Conservation (phyloP, 2,797 vertebrate species). For the Sebastolobus alascanus region DNA sequence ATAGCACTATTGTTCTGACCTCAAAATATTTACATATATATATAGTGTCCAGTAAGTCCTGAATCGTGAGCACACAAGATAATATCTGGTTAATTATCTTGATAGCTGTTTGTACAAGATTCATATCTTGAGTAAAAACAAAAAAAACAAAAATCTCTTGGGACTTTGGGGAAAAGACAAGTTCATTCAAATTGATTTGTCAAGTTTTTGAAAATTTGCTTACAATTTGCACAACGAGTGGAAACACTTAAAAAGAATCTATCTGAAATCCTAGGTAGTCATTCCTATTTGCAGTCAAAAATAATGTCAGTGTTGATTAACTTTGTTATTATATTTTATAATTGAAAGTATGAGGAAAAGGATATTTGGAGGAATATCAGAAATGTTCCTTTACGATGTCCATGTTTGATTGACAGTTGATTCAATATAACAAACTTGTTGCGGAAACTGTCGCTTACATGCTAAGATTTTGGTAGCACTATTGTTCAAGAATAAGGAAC, state of each 20-base stretch:
- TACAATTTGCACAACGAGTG: too few relatives aligned
- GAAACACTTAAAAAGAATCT: not conserved
- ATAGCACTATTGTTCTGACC: not conserved
- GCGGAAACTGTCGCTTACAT: not conserved
- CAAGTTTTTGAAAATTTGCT: too few relatives aligned
- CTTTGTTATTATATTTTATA: not conserved
- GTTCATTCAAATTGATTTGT: accelerated
- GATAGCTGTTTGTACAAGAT: not conserved
- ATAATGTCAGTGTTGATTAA: not conserved
- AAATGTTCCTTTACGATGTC: too few relatives aligned
- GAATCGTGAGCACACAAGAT: not conserved
- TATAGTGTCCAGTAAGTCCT: not conserved
- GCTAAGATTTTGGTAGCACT: not conserved
- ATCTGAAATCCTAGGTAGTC: too few relatives aligned
- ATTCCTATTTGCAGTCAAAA: not conserved
- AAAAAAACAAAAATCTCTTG: not conserved
- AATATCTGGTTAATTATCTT: not conserved
- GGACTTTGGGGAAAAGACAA: not conserved
- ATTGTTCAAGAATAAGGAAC: not conserved
- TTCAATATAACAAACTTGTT: not conserved
- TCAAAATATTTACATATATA: not conserved
- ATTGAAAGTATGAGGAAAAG: not conserved
- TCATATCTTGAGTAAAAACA: too few relatives aligned
- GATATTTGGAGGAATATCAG: not conserved
- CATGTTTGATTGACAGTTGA: not conserved